Percentiles rank a stretch among this genome's conserved stretches.
Conservation (phyloP, 2,888 invertebrate genomes). For the Drosophila gaucha region DNA sequence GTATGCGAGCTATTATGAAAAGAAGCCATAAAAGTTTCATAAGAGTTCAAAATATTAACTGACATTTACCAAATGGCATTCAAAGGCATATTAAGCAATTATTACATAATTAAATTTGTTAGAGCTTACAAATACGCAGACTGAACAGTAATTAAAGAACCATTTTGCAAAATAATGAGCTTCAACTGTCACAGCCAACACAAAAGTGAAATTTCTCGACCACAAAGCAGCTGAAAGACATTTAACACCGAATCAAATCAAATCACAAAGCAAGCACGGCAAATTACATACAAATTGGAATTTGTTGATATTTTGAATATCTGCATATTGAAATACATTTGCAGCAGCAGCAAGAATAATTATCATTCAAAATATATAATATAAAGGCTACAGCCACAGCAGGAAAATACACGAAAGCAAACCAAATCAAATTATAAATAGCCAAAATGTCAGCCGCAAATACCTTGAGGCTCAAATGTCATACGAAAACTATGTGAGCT, state of each 20-base stretch:
- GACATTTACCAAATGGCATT: neutral
- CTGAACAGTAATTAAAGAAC: neutral
- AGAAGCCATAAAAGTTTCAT: too few relatives aligned
- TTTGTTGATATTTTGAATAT: neutral
- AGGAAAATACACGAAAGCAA: constrained; percentile 16
- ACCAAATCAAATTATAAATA: constrained; percentile 54
- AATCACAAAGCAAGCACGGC: neutral
- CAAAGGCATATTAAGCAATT: too few relatives aligned
- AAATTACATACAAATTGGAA: neutral
- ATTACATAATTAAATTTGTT: neutral
- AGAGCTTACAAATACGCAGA: neutral
- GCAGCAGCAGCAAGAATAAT: neutral
- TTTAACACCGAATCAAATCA: constrained; percentile 1
- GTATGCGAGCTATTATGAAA: too few relatives aligned
- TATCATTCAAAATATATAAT: neutral
- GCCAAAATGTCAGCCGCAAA: constrained; percentile 26
- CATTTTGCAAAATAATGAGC: too few relatives aligned
- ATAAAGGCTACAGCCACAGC: neutral
- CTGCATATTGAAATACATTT: neutral
- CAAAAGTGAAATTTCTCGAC: neutral
- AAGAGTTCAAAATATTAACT: neutral
- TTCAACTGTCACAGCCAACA: neutral
- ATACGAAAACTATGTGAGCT: neutral
- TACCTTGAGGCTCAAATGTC: constrained; percentile 27
- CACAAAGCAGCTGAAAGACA: neutral